Evolutionary conservation across 2,113 vertebrate genomes (phyloP), one percentile per base, ranked within the genome.

Genomic region (Bettongia penicillata): DNA sequence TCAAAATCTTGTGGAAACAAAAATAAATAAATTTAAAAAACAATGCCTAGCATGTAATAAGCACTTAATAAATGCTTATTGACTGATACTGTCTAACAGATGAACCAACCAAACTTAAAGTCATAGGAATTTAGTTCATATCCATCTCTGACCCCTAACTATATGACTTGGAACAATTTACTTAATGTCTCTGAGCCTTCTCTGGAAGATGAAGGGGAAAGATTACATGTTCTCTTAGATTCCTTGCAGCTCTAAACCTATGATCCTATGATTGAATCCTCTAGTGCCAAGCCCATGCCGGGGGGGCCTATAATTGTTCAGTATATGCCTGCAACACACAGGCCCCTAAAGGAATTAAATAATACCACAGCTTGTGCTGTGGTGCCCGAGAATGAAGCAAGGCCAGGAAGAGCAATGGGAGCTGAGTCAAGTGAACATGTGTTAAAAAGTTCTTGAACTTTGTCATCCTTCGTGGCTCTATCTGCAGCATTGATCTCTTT

Each of bases 401-500:
- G 61, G 31, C 61, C 61, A 77, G 37, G 61, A 19, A 84, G n/a
- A 84, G 68, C 68, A 84, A 43, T 84, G n/a, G 14, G 68, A 22
- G 2, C 43, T 43, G n/a, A 84, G 68, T 43, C 68, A 19, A 84
- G 37, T 43, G 23, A 84, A n/a, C 68, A 84, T 84, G n/a, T 84
- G 68, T 84, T 84, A 84, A 84, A 84, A 84, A 84, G 68, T 84
- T 84, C 68, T 84, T 84, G 68, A 84, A 84, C 68, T 84, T 84
- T 84, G 51, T 51, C 90, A 91, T 50, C 51, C 31, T 91, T 91
- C 25, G 12, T 91, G 90, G 49, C 23, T 91, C 28, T 91, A 91
- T 91, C 49, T 51, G 11, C 50, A 91, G 16, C 51, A 51, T 48
- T 51, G 90, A 37, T 37, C 90, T 51, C 25, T 91, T 37, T 37